A percentile compares a stretch with the other conserved stretches of the same genome.
phyloP scores from a whole-genome alignment of 2,797 vertebrate species.

The Platalea minor region DNA sequence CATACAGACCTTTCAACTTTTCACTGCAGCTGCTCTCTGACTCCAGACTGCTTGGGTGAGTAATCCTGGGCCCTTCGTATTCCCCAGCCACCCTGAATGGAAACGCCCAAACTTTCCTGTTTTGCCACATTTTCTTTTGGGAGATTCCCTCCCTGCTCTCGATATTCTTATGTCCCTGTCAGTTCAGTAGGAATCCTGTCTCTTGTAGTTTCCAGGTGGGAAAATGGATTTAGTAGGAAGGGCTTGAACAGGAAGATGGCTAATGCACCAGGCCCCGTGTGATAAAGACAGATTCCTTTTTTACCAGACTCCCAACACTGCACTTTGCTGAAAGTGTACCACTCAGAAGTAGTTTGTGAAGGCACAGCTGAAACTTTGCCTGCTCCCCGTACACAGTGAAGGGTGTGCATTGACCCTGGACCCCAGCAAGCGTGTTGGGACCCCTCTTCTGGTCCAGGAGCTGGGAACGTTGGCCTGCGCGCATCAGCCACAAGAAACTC shows the following conservation, averaged over 20 bases:
- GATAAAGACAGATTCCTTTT: background rate
- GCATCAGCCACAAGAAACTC: background rate
- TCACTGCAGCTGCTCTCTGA: background rate
- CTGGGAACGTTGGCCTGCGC: background rate
- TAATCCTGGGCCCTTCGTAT: background rate
- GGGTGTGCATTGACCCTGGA: rapidly evolving
- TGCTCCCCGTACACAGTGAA: rapidly evolving
- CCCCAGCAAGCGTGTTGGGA: background rate
- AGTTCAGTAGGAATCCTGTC: background rate
- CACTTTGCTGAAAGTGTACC: background rate
- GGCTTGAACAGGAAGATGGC: background rate
- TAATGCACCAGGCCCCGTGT: background rate
- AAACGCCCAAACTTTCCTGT: background rate
- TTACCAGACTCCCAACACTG: background rate
- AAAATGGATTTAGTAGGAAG: background rate
- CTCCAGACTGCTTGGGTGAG: background rate
- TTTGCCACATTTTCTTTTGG: background rate
- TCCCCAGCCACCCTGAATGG: background rate
- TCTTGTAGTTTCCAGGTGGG: background rate
- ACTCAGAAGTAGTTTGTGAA: background rate
- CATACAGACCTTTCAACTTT: background rate
- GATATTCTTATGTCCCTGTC: background rate
- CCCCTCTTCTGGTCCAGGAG: background rate
- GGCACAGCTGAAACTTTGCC: background rate
- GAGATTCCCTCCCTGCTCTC: background rate